Evolutionary conservation across 2,888 invertebrate species (phyloP).

Genomic region (Aspidiotus destructor): DNA sequence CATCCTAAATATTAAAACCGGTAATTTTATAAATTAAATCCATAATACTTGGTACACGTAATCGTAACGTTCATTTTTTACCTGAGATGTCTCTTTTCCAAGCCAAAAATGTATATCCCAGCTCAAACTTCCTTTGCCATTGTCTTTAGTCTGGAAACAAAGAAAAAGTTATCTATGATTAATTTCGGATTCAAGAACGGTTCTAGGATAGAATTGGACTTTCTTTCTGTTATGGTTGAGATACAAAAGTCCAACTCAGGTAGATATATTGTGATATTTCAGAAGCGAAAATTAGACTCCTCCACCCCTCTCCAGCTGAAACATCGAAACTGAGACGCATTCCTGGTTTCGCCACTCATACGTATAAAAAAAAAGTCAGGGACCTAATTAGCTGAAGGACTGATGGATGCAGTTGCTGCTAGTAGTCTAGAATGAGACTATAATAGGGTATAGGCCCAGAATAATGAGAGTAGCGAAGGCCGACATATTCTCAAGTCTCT

Average conservation of each 20-base stretch:
- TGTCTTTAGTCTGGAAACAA: slow-evolving; percentile 56
- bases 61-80: slow-evolving; percentile 38
- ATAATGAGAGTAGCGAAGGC: too few species aligned
- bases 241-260: neutral
- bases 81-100: slow-evolving; percentile 64
- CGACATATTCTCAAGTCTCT: too few species aligned
- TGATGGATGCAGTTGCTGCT: too few species aligned
- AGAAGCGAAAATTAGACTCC: neutral
- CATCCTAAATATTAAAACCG: slow-evolving; percentile 46
- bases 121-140: slow-evolving; percentile 46
- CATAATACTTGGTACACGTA: slow-evolving; percentile 1
- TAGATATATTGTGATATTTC: too few species aligned
- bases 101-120: slow-evolving; percentile 88
- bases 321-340: neutral
- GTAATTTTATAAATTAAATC: slow-evolving; percentile 9
- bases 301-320: neutral
- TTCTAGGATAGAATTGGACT: neutral
- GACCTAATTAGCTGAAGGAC: too few species aligned
- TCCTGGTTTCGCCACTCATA: too few species aligned
- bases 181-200: neutral
- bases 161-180: neutral
- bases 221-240: neutral
- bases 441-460: too few species aligned
- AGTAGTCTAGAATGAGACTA: too few species aligned
- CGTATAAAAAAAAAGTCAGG: too few species aligned